A percentile compares a stretch with the other conserved stretches of the same genome.
These are phyloP conservation scores for Circaetus cinerascens DNA, from an alignment of 2,113 vertebrate species.

Conservation along the genomic window DNA sequence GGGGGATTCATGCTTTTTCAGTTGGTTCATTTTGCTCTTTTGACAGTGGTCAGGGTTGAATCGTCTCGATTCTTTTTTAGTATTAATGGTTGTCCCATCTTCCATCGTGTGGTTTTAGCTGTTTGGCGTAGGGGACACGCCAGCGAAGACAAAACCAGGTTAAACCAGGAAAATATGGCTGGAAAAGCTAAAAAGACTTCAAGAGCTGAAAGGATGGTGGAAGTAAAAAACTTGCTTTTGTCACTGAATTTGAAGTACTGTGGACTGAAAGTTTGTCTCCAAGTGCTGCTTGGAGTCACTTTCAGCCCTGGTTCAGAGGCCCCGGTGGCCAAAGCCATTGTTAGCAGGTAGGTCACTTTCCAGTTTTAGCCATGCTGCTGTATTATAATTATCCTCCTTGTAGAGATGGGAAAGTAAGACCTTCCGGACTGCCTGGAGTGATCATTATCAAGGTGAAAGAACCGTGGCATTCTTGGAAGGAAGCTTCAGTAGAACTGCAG, in stretches of 20 bases:
- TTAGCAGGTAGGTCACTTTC: conserved; percentile 40
- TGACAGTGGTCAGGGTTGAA: neutral
- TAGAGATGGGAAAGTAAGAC: neutral
- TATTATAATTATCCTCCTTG: conserved; percentile 32
- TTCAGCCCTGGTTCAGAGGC: neutral
- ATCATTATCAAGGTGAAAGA: neutral
- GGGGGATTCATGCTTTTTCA: fast-evolving
- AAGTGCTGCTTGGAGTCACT: neutral
- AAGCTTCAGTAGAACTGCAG: neutral
- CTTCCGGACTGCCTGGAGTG: neutral
- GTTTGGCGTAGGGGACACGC: neutral
- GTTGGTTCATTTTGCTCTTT: neutral
- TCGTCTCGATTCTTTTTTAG: fast-evolving
- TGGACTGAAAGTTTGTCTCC: neutral
- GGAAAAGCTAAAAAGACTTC: neutral
- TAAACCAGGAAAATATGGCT: neutral
- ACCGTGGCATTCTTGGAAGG: neutral
- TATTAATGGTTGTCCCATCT: neutral
- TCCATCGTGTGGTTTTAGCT: neutral
- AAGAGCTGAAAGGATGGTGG: neutral
- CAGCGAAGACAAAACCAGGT: neutral
- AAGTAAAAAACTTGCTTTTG: neutral
- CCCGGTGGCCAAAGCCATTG: neutral
- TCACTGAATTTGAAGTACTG: neutral
- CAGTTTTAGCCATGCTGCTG: neutral